A percentile compares a stretch with the other conserved stretches of the same genome.
Evolutionary conservation across 2,888 invertebrate genomes (phyloP).

Genomic region (Amorpha juglandis): DNA sequence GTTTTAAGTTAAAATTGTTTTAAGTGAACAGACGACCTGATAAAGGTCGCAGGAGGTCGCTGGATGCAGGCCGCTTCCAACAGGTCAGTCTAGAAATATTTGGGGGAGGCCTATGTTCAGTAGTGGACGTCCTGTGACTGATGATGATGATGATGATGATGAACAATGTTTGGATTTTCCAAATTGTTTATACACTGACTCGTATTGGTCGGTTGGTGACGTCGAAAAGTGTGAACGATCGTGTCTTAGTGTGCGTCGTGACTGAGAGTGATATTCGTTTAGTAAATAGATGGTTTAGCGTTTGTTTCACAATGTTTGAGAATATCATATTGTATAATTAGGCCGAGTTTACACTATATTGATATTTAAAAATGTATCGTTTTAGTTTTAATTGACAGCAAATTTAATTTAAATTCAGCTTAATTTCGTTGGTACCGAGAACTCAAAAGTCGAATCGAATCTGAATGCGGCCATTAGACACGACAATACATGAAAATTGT

Average conservation of each 20-base stretch:
- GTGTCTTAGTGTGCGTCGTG: constrained; percentile 5
- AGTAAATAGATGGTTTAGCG: constrained; percentile 29
- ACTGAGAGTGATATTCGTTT: constrained; percentile 23
- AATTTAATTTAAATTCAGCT: too few species aligned
- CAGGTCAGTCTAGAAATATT: too few species aligned
- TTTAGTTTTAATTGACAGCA: too few species aligned
- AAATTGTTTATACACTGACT: background rate
- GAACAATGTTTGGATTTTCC: background rate
- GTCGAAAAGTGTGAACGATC: constrained; percentile 33
- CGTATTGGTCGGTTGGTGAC: constrained; percentile 15
- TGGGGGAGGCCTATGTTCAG: too few species aligned
- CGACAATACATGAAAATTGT: background rate
- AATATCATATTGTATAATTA: constrained; percentile 34
- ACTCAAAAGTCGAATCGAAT: too few species aligned
- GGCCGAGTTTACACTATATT: background rate
- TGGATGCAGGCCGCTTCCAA: too few species aligned
- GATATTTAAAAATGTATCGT: background rate
- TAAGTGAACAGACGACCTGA: too few species aligned
- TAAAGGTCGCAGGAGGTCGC: too few species aligned
- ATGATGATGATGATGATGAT: too few species aligned
- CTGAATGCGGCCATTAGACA: background rate
- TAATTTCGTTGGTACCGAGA: too few species aligned
- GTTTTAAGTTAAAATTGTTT: too few species aligned
- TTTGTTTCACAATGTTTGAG: constrained; percentile 29
- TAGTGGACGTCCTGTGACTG: too few species aligned